Base-by-base conservation (phyloP, 2,888 invertebrate species). In the Hyposoter didymator region DNA sequence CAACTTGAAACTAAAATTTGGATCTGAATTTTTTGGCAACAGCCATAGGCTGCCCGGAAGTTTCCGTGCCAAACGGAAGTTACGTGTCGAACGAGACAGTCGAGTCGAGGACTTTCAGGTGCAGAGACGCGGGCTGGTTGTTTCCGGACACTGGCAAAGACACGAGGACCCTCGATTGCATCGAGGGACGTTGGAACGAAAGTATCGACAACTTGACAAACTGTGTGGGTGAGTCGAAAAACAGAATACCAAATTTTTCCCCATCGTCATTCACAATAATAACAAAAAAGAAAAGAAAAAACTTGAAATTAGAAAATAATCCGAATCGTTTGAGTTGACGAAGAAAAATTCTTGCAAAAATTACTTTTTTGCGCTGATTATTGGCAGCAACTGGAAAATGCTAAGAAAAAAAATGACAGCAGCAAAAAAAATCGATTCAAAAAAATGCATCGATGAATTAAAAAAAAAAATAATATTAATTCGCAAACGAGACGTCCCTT, bases 41-140 rank as follows among this genome's bases (percentile, higher is more conserved):
- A 96, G 97, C 96, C 91, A 93, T 96, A 83, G 97, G 96, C 78
- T 97, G 97, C 92, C 95, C 96, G 17, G 95, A 96, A 45, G 94
- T 96, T 47, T 90, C 94, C 90, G 94, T 96, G 90, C 97, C 97
- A 90, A 95, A 95, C 92, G 95, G 96, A 93, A 97, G 96, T 69
- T 96, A 96, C 92, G 92, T 97, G 17, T 95, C 96, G 90, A 96
- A 95, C 93, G 95, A 96, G 89, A 96, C 96, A 89, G 95, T 95
- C 82, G 95, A 95, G 62, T 94, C 95, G 69, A 96, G 96, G 47
- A 96, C 96, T 90, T 97, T 96, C 94, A 95, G 95, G 94, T 97
- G 97, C 94, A 95, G 96, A 89, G 82, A 82, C 66, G 95, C 95
- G 73, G 96, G 96, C 81, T 95, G 94, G 90, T 95, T 96, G 91